Percentiles rank a stretch among this genome's conserved stretches.
phyloP scores from a whole-genome alignment of 1,140 invertebrate genomes.

The Hirudo medicinalis region DNA sequence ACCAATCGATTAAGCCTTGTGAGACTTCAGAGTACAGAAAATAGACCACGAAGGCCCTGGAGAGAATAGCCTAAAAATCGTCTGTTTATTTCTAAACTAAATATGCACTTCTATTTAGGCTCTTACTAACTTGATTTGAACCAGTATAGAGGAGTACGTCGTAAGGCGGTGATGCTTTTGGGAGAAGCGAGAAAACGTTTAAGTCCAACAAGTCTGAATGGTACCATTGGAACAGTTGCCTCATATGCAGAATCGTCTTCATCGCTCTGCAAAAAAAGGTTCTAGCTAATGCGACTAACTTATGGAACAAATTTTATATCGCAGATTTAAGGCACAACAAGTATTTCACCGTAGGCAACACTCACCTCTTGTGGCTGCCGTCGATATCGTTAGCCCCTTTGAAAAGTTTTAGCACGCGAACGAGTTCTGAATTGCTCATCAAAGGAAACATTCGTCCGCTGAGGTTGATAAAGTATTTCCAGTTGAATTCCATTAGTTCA shows the following conservation, averaged over 20 bases:
- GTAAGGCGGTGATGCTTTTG: conserved; percentile 11
- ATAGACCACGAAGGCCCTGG: conserved; percentile 18
- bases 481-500: conserved; percentile 26
- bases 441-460: conserved; percentile 24
- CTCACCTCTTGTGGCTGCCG: conserved; percentile 20
- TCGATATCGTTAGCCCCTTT: conserved; percentile 24
- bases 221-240: conserved; percentile 6
- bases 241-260: background rate
- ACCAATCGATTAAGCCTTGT: conserved; percentile 19
- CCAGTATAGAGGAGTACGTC: conserved; percentile 21
- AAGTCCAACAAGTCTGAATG: background rate
- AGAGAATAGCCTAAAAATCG: conserved; percentile 15
- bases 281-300: background rate
- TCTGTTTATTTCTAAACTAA: no score
- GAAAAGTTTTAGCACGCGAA: conserved; percentile 21
- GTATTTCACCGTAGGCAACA: background rate
- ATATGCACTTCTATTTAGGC: no score
- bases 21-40: conserved; percentile 23
- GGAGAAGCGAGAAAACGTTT: background rate
- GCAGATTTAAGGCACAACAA: no score
- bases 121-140: conserved; percentile 17
- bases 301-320: no score
- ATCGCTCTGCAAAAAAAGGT: background rate
- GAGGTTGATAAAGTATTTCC: conserved; percentile 25
- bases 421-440: conserved; percentile 21